Conservation (phyloP, 2,888 invertebrate genomes). For the Pachymerium ferrugineum region DNA sequence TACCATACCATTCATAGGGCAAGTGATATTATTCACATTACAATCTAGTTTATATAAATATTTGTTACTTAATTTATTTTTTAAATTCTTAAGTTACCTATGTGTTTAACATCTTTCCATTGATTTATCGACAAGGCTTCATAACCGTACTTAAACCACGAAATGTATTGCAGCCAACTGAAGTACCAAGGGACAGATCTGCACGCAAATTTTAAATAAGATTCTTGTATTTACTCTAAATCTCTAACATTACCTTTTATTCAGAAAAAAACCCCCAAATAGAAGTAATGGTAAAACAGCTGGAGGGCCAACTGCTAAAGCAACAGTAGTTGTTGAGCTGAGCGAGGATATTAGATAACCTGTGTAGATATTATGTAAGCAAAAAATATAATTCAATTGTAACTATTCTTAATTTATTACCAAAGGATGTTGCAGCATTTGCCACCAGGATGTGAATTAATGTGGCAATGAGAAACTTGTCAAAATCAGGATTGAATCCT, state of each 20-base stretch:
- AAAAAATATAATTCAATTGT: neutral
- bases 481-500: slow-evolving; percentile 1
- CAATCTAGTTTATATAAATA: neutral
- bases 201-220: neutral
- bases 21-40: neutral
- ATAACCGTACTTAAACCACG: slow-evolving; percentile 48
- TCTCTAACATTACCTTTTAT: slow-evolving; percentile 63
- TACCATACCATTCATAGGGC: slow-evolving; percentile 1
- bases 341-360: slow-evolving; percentile 88
- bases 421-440: slow-evolving; percentile 82
- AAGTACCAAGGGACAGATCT: slow-evolving; percentile 42
- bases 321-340: slow-evolving; percentile 76
- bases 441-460: slow-evolving; percentile 69
- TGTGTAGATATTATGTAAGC: too few species aligned
- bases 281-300: slow-evolving; percentile 87
- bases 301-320: slow-evolving; percentile 83
- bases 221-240: neutral
- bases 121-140: slow-evolving; percentile 47
- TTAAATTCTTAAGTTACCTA: slow-evolving; percentile 36
- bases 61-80: neutral
- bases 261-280: slow-evolving; percentile 93
- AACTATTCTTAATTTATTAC: slow-evolving; percentile 48
- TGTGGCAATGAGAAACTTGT: neutral
- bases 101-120: slow-evolving; percentile 44
- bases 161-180: slow-evolving; percentile 44